These are phyloP conservation scores for Sitodiplosis mosellana DNA, from an alignment of 1,140 invertebrate genomes.

Conservation along the genomic window DNA sequence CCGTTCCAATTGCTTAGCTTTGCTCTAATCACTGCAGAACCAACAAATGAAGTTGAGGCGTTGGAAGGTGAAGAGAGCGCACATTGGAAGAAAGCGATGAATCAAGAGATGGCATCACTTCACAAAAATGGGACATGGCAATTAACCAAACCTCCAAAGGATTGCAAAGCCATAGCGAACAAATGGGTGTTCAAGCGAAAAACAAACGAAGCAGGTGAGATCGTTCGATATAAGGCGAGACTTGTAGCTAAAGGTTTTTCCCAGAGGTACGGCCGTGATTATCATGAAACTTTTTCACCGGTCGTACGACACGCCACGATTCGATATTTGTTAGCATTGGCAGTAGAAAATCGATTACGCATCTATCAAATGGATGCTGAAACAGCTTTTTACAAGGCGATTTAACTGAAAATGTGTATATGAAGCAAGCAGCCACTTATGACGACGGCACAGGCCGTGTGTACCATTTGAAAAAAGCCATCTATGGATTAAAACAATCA, in stretches of 20 bases:
- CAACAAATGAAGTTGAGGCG: slow-evolving; percentile 4
- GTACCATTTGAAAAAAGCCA: slow-evolving; percentile 18
- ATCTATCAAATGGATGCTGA: slow-evolving; percentile 10
- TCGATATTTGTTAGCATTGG: slow-evolving; percentile 1
- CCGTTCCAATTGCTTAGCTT: too few species aligned
- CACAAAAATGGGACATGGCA: slow-evolving; percentile 19
- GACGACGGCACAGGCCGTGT: slow-evolving; percentile 12
- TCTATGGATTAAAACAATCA: slow-evolving; percentile 26
- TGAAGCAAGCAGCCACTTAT: slow-evolving; percentile 18
- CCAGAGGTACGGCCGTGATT: slow-evolving; percentile 13
- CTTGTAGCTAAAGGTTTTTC: slow-evolving; percentile 16
- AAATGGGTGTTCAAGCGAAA: slow-evolving; percentile 26
- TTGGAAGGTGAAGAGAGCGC: slow-evolving; percentile 2
- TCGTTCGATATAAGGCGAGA: slow-evolving; percentile 15
- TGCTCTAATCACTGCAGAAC: too few species aligned
- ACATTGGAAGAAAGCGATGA: slow-evolving; percentile 13
- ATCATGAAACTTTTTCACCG: slow-evolving; percentile 15
- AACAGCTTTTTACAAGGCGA: slow-evolving; percentile 26
- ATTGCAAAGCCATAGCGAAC: slow-evolving; percentile 11
- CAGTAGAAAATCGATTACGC: not conserved
- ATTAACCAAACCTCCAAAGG: slow-evolving; percentile 8
- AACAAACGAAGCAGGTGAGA: slow-evolving; percentile 14
- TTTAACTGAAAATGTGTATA: slow-evolving; percentile 22
- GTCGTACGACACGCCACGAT: slow-evolving; percentile 3
- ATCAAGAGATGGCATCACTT: slow-evolving; percentile 14